phyloP scores from a whole-genome alignment of 2,113 vertebrate species.

The Aix galericulata region DNA sequence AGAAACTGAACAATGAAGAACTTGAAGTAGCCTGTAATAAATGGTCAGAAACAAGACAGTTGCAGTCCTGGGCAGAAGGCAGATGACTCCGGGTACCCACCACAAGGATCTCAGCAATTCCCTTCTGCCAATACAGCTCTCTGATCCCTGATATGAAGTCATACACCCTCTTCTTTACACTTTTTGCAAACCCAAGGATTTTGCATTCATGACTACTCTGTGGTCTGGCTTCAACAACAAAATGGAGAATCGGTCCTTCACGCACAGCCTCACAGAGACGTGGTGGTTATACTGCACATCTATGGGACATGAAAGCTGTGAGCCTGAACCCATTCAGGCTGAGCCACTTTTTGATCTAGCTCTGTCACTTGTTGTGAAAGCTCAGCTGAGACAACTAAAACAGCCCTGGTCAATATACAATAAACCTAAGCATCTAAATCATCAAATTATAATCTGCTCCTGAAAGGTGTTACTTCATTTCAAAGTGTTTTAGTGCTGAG shows the following conservation, averaged over 20 bases:
- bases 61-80: neutral
- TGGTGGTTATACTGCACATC: neutral
- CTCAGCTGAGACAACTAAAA: neutral
- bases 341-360: neutral
- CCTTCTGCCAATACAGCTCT: neutral
- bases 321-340: neutral
- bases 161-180: neutral
- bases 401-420: neutral
- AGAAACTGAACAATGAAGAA: neutral
- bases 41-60: neutral
- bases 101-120: neutral
- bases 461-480: neutral
- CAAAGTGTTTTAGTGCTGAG: neutral
- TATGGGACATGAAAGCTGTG: neutral
- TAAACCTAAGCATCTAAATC: neutral
- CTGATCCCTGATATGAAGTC: neutral
- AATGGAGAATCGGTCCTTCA: neutral
- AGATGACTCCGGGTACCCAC: neutral
- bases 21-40: neutral
- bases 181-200: neutral
- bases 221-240: neutral
- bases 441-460: neutral
- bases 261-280: neutral
- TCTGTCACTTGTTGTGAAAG: neutral
- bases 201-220: neutral